Evolutionary conservation across 2,797 vertebrate genomes (phyloP).

Genomic region (Enteromius afrohamiltoni): DNA sequence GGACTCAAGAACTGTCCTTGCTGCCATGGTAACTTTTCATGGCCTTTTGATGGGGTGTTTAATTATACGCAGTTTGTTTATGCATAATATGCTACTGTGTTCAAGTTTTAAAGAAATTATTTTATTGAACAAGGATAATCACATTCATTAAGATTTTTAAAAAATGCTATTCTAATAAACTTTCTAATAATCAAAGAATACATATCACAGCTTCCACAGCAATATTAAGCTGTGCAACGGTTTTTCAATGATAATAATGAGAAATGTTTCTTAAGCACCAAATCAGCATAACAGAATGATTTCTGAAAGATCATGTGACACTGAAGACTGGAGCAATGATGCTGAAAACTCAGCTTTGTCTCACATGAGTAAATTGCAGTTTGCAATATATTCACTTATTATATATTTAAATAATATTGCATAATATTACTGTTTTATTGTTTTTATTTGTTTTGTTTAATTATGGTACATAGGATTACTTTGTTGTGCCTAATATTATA

Average conservation of each 20-base stretch:
- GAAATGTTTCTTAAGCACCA: neutral
- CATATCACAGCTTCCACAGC: neutral
- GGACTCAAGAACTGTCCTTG: slow-evolving; percentile 35
- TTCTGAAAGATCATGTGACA: neutral
- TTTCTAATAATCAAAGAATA: neutral
- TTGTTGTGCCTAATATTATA: neutral
- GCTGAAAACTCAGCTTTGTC: neutral
- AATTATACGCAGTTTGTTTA: neutral
- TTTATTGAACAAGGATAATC: neutral
- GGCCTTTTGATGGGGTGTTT: neutral
- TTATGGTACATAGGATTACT: neutral
- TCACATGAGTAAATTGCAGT: neutral
- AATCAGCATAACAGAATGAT: neutral
- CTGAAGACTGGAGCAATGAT: neutral
- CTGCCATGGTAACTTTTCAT: slow-evolving; percentile 71
- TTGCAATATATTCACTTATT: neutral
- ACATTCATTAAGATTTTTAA: neutral
- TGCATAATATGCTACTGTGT: neutral
- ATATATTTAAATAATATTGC: neutral
- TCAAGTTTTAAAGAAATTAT: neutral
- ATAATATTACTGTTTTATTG: neutral
- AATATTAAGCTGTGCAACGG: neutral
- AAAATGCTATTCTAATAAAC: neutral
- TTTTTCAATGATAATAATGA: neutral
- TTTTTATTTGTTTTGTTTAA: neutral